phyloP scores from a whole-genome alignment of 35 echinoderm and acorn worm genomes.

The Strongylocentrotus purpuratus region DNA sequence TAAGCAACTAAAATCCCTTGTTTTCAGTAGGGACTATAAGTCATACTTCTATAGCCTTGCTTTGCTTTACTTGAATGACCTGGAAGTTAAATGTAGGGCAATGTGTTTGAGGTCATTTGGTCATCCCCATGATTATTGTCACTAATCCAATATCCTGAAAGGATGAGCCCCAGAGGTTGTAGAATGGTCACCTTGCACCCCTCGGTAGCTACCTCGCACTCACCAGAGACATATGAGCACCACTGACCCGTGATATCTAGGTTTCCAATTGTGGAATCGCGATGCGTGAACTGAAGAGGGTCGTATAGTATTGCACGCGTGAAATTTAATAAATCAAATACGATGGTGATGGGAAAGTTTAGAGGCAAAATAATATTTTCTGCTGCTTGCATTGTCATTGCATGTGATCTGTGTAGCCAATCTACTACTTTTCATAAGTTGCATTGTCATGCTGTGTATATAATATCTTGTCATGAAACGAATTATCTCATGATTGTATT shows the following conservation, averaged over 20 bases:
- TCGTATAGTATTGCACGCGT: neutral
- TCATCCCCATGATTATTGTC: neutral
- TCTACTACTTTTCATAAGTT: no score
- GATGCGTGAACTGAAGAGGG: neutral
- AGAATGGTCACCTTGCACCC: neutral
- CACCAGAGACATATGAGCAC: neutral
- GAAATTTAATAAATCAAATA: neutral
- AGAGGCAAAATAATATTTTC: no score
- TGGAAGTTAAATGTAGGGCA: neutral
- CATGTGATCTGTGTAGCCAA: no score
- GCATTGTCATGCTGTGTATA: no score
- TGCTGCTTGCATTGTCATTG: no score
- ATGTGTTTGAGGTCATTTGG: neutral
- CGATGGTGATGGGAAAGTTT: no score
- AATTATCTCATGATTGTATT: no score
- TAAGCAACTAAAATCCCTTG: neutral
- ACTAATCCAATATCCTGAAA: neutral
- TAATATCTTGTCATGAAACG: no score
- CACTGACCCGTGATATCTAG: neutral
- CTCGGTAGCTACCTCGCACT: neutral
- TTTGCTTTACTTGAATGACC: neutral
- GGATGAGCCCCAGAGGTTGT: neutral
- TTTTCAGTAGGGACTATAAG: neutral
- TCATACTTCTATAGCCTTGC: neutral
- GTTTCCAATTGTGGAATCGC: neutral